phyloP scores from a whole-genome alignment of 1,140 invertebrate genomes.

The Aphidius gifuensis region DNA sequence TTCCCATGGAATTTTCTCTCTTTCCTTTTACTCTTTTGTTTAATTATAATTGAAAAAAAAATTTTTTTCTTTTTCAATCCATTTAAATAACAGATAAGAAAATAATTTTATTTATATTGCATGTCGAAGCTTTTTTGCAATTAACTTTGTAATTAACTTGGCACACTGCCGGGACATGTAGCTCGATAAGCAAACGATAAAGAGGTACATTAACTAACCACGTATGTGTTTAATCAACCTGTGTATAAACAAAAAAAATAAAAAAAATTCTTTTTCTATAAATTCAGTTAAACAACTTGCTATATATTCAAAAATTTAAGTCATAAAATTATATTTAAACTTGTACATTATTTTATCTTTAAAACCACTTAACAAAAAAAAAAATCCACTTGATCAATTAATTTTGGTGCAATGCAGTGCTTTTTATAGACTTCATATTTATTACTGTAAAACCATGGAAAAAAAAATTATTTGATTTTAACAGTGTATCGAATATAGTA shows the following conservation, averaged over 20 bases:
- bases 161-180: conserved; percentile 7
- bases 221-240: conserved; percentile 2
- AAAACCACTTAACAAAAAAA: not conserved
- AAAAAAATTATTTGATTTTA: too few species aligned
- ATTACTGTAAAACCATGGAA: not conserved
- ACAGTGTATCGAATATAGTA: not conserved
- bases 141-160: conserved; percentile 26
- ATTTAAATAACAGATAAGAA: not conserved
- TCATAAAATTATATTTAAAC: not conserved
- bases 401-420: conserved; percentile 20
- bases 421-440: not conserved
- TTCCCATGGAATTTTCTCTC: too few species aligned
- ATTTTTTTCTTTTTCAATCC: too few species aligned
- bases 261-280: conserved; percentile 13
- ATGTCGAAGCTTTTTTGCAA: conserved; percentile 25
- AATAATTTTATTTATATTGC: not conserved
- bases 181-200: conserved; percentile 21
- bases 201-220: not conserved
- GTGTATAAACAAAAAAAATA: not conserved
- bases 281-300: conserved; percentile 5
- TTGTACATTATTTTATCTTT: not conserved
- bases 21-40: not conserved
- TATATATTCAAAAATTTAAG: not conserved
- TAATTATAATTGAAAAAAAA: not conserved
- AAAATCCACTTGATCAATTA: conserved; percentile 22